A percentile compares a stretch with the other conserved stretches of the same genome.
Conservation (phyloP, 2,888 invertebrate species). For the Drosophila phalerata region DNA sequence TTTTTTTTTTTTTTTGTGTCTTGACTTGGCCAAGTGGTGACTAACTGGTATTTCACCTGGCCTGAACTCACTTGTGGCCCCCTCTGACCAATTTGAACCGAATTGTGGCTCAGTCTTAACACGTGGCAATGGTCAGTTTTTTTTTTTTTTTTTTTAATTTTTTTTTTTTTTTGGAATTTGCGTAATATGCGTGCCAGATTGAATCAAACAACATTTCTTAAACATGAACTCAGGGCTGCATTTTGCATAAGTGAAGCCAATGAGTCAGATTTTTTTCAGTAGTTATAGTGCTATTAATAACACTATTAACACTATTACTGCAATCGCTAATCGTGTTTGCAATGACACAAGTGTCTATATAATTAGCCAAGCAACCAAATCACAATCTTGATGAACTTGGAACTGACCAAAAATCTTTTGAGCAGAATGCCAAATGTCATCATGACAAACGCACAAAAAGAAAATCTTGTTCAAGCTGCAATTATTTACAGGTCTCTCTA, state of each 20-base stretch:
- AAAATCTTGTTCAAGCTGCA: slow-evolving; percentile 13
- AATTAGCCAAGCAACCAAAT: slow-evolving; percentile 37
- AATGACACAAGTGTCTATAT: slow-evolving; percentile 22
- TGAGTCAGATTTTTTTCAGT: background rate
- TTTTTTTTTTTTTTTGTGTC: slow-evolving; percentile 17
- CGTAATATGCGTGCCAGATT: slow-evolving; percentile 53
- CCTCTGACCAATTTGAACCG: slow-evolving; percentile 13
- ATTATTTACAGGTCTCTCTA: slow-evolving; percentile 10
- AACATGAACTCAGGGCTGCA: slow-evolving; percentile 57
- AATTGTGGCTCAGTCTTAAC: slow-evolving; percentile 19
- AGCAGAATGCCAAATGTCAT: slow-evolving; percentile 50
- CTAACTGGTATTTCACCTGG: slow-evolving; percentile 73
- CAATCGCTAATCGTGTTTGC: slow-evolving; percentile 38
- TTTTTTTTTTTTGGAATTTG: slow-evolving; percentile 20
- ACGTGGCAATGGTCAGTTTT: slow-evolving; percentile 49
- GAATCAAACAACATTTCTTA: slow-evolving; percentile 6
- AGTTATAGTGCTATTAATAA: slow-evolving; percentile 41
- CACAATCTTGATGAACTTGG: slow-evolving; percentile 14
- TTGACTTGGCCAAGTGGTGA: slow-evolving; percentile 46
- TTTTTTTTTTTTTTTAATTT: background rate
- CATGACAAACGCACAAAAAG: slow-evolving; percentile 44
- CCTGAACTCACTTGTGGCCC: background rate
- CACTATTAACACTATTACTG: slow-evolving; percentile 36
- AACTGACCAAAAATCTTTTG: slow-evolving; percentile 12
- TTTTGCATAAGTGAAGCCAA: slow-evolving; percentile 24